phyloP scores from a whole-genome alignment of 2,113 vertebrate genomes.

The Progne subis region DNA sequence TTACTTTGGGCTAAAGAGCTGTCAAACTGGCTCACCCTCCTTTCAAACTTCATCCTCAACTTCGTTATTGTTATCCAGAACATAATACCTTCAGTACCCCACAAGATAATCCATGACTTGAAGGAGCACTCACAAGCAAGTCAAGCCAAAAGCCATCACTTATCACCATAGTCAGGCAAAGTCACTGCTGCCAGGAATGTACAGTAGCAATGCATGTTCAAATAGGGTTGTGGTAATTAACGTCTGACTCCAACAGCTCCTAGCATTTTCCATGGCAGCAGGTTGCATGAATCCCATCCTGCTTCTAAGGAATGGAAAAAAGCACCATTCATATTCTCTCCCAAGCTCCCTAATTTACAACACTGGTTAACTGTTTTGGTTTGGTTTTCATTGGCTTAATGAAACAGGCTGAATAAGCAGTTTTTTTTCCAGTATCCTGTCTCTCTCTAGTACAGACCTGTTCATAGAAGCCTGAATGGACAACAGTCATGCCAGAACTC shows the following conservation, averaged over 20 bases:
- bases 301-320: neutral
- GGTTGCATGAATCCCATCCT: neutral
- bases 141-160: neutral
- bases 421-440: neutral
- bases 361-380: neutral
- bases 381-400: neutral
- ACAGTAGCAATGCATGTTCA: neutral
- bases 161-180: neutral
- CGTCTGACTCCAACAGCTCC: neutral
- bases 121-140: neutral
- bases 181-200: neutral
- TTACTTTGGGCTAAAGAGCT: neutral
- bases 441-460: neutral
- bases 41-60: neutral
- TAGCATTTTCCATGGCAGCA: neutral
- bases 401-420: neutral
- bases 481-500: neutral
- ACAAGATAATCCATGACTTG: neutral
- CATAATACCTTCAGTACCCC: neutral
- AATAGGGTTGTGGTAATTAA: neutral
- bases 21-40: neutral
- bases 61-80: neutral
- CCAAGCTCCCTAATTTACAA: neutral
- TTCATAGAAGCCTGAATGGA: neutral
- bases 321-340: neutral